Percentiles rank a stretch among this genome's conserved stretches.
phyloP scores from a whole-genome alignment of 1,140 invertebrate species.

The Eulimnadia texana region DNA sequence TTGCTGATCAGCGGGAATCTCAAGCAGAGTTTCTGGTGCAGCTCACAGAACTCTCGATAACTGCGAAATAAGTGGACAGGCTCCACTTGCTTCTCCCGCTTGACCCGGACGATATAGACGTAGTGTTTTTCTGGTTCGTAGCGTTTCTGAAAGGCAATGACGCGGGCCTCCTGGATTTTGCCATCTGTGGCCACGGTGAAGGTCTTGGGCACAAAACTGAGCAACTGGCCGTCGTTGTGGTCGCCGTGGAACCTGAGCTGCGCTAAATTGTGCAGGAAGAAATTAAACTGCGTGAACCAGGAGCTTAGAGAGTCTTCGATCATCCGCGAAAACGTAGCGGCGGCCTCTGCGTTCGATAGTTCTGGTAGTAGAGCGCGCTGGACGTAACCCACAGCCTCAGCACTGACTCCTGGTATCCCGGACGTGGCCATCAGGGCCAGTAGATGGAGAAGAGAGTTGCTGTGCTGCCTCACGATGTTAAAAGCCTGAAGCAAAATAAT shows the following conservation, averaged over 20 bases:
- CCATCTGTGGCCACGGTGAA: conserved; percentile 58
- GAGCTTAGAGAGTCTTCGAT: conserved; percentile 74
- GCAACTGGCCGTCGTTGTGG: conserved; percentile 60
- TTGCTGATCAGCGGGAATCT: conserved; percentile 77
- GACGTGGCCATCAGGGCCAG: conserved; percentile 90
- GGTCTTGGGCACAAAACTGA: conserved; percentile 85
- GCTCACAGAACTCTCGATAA: conserved; percentile 91
- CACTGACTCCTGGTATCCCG: conserved; percentile 83
- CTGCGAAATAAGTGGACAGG: conserved; percentile 76
- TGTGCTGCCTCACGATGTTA: conserved; percentile 87
- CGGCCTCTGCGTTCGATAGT: conserved; percentile 84
- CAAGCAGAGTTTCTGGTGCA: conserved; percentile 84
- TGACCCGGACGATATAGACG: conserved; percentile 81
- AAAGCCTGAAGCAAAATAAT: conserved; percentile 44
- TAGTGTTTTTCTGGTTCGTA: conserved; percentile 98
- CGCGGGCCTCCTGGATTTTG: conserved; percentile 48
- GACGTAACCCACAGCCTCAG: conserved; percentile 81
- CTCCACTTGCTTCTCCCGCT: conserved; percentile 66
- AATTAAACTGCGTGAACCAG: conserved; percentile 91
- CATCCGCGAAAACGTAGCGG: conserved; percentile 78
- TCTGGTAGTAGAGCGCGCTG: conserved; percentile 75
- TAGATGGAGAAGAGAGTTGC: conserved; percentile 80
- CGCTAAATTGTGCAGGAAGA: conserved; percentile 92
- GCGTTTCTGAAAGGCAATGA: conserved; percentile 81
- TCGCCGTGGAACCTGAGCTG: conserved; percentile 80